Evolutionary conservation across 1,140 invertebrate genomes (phyloP), one percentile per base, ranked within the genome.

Genomic region (Homalodisca vitripennis): DNA sequence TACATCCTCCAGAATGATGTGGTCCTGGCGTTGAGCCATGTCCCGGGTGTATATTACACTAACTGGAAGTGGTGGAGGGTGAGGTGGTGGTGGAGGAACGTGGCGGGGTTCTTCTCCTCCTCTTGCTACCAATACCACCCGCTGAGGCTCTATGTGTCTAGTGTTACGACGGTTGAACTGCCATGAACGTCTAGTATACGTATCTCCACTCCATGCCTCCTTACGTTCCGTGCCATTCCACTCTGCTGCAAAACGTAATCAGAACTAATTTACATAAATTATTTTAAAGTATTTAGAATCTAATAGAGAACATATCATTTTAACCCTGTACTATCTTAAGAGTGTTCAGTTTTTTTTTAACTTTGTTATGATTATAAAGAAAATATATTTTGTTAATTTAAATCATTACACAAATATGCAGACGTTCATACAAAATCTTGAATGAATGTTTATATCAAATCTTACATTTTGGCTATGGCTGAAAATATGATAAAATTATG

Each of bases 151-250:
- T 55, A 63, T 30, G 53, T 60, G 30, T 66, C 70, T 34, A 55
- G 80, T 81, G 71, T 87, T 87, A 75, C 86, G 82, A 70, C 86
- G 85, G 77, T 88, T 89, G 75, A 91, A 90, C 75, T 89, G 87
- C 88, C 89, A 90, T 70, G 88, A 86, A 68, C 84, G 82, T 72
- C 85, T 86, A 64, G 87, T 84, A 67, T 48, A 63, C 1, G 80
- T 79, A 77, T 90, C 88, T 30, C 88, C 89, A 74, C 89, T 91
- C 90, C 90, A 92, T 17, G 90, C 89, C 80, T 91, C 88, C 74
- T 88, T 86, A 77, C 85, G 84, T 12, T 32, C 55, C 27, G 48
- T 64, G 67, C 83, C 84, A 74, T 85, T 84, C 87, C 87, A 89
- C 76, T 88, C 87, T 71, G 84, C 87, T 79, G 29, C 24, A 46